These are phyloP conservation scores for Zaprionus bogoriensis DNA, from an alignment of 2,888 invertebrate genomes.

Conservation along the genomic window DNA sequence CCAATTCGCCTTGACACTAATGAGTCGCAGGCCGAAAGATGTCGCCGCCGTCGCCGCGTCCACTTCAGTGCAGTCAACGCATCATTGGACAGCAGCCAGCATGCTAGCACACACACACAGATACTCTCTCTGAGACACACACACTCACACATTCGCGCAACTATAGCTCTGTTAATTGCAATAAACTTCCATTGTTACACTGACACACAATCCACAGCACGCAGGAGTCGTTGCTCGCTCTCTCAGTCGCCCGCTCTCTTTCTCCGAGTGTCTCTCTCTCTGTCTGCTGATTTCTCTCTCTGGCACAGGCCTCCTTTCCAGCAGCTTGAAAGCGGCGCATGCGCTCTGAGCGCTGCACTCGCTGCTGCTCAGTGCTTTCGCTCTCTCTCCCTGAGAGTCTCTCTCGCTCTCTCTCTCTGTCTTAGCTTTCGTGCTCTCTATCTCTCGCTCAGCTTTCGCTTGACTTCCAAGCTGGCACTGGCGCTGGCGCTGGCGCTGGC, in stretches of 20 bases:
- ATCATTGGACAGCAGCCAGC: slow-evolving; percentile 20
- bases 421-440: neutral
- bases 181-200: slow-evolving; percentile 80
- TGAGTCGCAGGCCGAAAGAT: slow-evolving; percentile 46
- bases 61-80: slow-evolving; percentile 41
- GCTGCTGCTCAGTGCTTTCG: slow-evolving; percentile 17
- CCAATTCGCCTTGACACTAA: slow-evolving; percentile 74
- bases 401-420: slow-evolving; percentile 8
- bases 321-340: slow-evolving; percentile 63
- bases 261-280: neutral
- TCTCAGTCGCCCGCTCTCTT: neutral
- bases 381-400: neutral
- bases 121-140: neutral
- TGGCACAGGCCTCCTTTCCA: slow-evolving; percentile 46
- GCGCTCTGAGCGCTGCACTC: slow-evolving; percentile 44
- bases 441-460: slow-evolving; percentile 26
- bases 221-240: neutral
- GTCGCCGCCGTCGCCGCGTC: slow-evolving; percentile 17
- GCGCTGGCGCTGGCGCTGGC: slow-evolving; percentile 27
- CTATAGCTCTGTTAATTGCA: slow-evolving; percentile 60
- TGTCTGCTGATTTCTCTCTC: neutral
- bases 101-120: slow-evolving; percentile 5
- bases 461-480: slow-evolving; percentile 32
- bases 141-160: slow-evolving; percentile 1
- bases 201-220: slow-evolving; percentile 72